These are phyloP conservation scores for Allygus modestus DNA, from an alignment of 2,888 invertebrate genomes.

Conservation along the genomic window DNA sequence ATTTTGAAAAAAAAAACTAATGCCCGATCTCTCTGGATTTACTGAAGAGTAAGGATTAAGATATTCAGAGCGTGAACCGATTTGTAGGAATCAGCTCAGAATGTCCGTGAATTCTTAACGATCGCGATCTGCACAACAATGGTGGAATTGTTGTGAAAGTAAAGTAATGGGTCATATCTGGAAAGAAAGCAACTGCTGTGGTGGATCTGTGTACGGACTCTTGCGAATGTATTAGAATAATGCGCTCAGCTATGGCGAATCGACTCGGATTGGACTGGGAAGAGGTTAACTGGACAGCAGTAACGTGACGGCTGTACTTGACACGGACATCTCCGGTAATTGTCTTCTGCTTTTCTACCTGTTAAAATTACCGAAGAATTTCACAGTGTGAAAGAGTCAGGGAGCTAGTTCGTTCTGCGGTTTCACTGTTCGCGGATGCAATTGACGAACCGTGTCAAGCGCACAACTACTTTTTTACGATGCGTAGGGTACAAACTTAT, in stretches of 20 bases:
- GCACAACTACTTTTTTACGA: no score
- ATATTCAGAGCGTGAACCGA: neutral
- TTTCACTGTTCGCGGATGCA: conserved; percentile 7
- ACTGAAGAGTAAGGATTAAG: no score
- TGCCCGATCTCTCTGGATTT: no score
- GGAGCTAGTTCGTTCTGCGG: neutral
- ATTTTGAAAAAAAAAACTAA: no score
- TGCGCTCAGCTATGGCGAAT: neutral
- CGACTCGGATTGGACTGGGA: neutral
- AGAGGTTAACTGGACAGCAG: neutral
- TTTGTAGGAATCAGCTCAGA: neutral
- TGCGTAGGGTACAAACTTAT: no score
- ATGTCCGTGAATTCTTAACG: neutral
- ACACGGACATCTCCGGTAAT: neutral
- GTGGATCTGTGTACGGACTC: neutral
- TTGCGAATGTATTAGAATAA: neutral
- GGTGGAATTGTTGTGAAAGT: neutral
- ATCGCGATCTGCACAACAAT: conserved; percentile 8
- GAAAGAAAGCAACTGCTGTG: neutral
- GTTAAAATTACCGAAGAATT: neutral
- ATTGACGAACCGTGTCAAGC: no score
- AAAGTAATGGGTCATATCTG: conserved; percentile 24
- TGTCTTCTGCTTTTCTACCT: neutral
- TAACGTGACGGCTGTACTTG: neutral
- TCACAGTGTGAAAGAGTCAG: neutral